These are phyloP conservation scores for Oreochromis niloticus DNA, from an alignment of 2,113 vertebrate species.

Conservation along the genomic window DNA sequence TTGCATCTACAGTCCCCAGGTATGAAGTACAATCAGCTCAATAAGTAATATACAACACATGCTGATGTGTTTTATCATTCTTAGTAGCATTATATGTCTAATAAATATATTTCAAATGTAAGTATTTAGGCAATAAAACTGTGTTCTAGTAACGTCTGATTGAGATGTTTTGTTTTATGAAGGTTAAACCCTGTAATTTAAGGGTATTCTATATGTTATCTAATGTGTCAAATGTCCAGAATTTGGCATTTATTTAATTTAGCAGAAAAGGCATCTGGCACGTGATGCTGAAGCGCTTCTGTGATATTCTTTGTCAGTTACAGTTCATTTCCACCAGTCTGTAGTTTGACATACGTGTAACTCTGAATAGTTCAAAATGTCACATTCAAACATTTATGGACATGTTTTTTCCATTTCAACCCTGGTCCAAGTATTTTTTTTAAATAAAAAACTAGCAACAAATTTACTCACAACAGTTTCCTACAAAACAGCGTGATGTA, in stretches of 20 bases:
- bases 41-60: not conserved
- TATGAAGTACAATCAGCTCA: not conserved
- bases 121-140: constrained; percentile 34
- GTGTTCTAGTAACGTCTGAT: not conserved
- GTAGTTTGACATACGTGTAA: not conserved
- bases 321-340: not conserved
- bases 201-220: not conserved
- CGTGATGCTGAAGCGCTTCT: not conserved
- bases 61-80: not conserved
- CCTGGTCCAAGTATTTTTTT: not conserved
- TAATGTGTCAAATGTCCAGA: not conserved
- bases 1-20: not conserved
- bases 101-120: not conserved
- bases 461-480: not conserved
- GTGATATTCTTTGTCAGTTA: not conserved
- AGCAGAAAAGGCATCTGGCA: not conserved
- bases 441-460: not conserved
- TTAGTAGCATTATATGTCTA: not conserved
- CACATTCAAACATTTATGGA: not conserved
- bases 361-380: not conserved
- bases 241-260: no score
- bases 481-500: not conserved
- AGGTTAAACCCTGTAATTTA: not conserved
- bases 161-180: not conserved
- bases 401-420: rapidly evolving